Evolutionary conservation across 2,113 vertebrate species (phyloP).

Genomic region (Saimiri boliviensis): DNA sequence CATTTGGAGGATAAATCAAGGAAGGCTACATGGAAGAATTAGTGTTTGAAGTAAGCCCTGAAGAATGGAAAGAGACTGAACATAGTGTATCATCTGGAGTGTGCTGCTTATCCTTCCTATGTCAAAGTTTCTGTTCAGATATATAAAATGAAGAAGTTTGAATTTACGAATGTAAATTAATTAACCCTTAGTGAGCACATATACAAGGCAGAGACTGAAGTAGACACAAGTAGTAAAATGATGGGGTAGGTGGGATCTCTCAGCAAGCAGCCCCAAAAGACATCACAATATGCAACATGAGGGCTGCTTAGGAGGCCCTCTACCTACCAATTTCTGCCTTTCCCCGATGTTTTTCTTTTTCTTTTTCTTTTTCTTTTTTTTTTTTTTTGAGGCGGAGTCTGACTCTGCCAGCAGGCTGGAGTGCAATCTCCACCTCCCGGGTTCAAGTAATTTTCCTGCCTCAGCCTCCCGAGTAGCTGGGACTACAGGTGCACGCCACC

Average conservation of each 20-base stretch:
- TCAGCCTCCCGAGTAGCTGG: no score
- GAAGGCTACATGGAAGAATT: neutral
- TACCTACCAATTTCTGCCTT: neutral
- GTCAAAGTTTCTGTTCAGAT: neutral
- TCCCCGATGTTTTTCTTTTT: neutral
- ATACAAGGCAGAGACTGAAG: neutral
- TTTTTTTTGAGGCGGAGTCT: no score
- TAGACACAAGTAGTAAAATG: neutral
- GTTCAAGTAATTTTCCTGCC: no score
- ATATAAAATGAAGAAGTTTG: neutral
- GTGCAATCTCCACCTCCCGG: no score
- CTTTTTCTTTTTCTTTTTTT: no score
- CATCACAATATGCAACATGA: neutral
- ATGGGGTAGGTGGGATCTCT: no score
- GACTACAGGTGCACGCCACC: no score
- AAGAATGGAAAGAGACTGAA: neutral
- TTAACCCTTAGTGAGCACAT: neutral
- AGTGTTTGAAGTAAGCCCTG: neutral
- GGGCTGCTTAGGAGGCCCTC: neutral
- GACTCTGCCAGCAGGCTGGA: no score
- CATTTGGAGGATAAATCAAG: neutral
- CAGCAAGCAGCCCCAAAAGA: neutral
- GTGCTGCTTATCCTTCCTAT: neutral
- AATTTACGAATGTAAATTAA: neutral
- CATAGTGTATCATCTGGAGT: neutral